These are phyloP conservation scores for Dinothrombium tinctorium DNA, from an alignment of 1,140 invertebrate genomes.

Conservation along the genomic window DNA sequence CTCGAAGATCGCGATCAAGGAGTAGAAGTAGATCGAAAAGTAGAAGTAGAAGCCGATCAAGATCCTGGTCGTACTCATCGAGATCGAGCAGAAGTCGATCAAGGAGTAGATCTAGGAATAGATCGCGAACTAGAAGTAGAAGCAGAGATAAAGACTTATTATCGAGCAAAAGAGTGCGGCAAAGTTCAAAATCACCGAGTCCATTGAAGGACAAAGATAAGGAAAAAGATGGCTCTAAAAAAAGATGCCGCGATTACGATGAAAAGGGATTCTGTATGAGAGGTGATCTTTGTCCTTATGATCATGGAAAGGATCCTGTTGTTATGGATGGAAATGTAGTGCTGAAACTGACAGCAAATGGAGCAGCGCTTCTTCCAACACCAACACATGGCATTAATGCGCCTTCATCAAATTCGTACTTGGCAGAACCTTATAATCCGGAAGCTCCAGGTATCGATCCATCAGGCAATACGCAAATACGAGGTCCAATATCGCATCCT, in stretches of 20 bases:
- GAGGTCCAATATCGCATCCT: conserved; percentile 24
- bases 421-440: conserved; percentile 45
- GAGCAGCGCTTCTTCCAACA: conserved; percentile 18
- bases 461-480: conserved; percentile 9
- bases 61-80: conserved; percentile 14
- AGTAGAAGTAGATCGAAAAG: conserved; percentile 6
- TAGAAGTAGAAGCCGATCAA: conserved; percentile 7
- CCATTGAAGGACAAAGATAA: neutral
- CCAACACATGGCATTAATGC: conserved; percentile 5
- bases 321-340: conserved; percentile 38
- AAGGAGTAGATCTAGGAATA: conserved; percentile 9
- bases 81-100: conserved; percentile 17
- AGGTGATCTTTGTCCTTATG: conserved; percentile 79
- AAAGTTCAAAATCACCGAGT: neutral
- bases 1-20: too few relatives aligned
- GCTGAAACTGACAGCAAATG: conserved; percentile 16
- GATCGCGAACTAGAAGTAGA: neutral
- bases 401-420: conserved; percentile 11
- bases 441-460: conserved; percentile 46
- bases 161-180: neutral
- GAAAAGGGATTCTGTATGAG: conserved; percentile 82
- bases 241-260: conserved; percentile 28
- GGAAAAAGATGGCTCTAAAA: conserved; percentile 5
- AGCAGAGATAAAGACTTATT: conserved; percentile 2
- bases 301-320: conserved; percentile 80